These are phyloP conservation scores for Brachionichthys hirsutus DNA, from an alignment of 2,113 vertebrate genomes.

Conservation along the genomic window DNA sequence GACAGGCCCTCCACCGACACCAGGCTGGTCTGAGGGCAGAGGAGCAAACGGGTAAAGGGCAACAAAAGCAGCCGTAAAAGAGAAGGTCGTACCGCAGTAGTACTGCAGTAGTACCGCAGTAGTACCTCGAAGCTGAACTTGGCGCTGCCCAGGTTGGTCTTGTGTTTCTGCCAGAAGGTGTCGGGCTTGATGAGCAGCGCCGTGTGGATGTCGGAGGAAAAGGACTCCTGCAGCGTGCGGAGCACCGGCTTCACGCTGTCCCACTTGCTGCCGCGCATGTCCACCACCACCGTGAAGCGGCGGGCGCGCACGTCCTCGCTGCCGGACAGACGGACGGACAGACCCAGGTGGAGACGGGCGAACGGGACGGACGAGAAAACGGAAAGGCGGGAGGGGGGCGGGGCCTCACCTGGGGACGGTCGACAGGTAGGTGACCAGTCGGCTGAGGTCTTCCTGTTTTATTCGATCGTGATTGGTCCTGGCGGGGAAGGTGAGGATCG, in stretches of 20 bases:
- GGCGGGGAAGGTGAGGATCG: slow-evolving; percentile 97
- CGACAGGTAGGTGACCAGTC: slow-evolving; percentile 95
- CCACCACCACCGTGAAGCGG: slow-evolving; percentile 98
- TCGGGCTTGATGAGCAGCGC: slow-evolving; percentile 99
- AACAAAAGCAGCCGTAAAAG: too few species aligned
- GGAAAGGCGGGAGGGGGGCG: not conserved
- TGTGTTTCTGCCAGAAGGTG: slow-evolving; percentile 99
- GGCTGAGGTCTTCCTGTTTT: slow-evolving; percentile 97
- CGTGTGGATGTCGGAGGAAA: slow-evolving; percentile 92
- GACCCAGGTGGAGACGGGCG: not conserved
- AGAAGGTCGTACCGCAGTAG: not conserved
- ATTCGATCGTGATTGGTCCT: slow-evolving; percentile 99
- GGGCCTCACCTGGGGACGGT: slow-evolving; percentile 87
- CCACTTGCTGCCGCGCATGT: slow-evolving; percentile 99
- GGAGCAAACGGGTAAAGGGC: not conserved
- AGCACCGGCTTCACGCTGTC: slow-evolving; percentile 97
- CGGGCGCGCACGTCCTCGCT: slow-evolving; percentile 96
- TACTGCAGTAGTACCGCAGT: not conserved
- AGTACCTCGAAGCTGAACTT: slow-evolving; percentile 98
- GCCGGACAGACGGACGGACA: slow-evolving; percentile 7
- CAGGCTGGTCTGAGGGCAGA: slow-evolving; percentile 87
- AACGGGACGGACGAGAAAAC: not conserved
- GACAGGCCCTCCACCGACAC: slow-evolving; percentile 97
- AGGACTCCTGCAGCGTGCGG: slow-evolving; percentile 94
- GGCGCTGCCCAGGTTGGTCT: slow-evolving; percentile 98